Base-by-base conservation (phyloP, 2,113 vertebrate genomes). In the Planiliza haematocheilus region DNA sequence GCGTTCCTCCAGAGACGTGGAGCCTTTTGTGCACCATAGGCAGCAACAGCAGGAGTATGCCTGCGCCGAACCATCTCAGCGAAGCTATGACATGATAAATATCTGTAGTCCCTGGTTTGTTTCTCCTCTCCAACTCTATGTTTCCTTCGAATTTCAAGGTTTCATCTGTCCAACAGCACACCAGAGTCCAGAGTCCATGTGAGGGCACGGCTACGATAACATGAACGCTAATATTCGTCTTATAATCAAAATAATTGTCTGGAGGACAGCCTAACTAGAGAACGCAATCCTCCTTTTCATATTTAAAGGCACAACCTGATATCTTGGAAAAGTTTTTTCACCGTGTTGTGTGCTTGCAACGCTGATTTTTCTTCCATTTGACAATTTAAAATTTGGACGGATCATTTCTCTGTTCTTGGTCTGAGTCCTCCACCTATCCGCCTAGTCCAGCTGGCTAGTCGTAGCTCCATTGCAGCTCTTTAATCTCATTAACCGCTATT, bases 401-500 rank as follows among this genome's bases (percentile, higher is more conserved):
- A 76, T 68, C 52, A 7, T 64, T 49, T 58, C 75, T 62, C n/a
- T 72, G 65, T 17, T 64, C 42, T 60, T 37, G 7, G 38, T 41
- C 62, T 51, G 74, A 69, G 55, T 46, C 64, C 77, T 80, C 52
- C 56, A 56, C 80, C 74, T 45, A 71, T 61, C 74, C 37, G 45
- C 67, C 73, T 58, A 71, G 70, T 57, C 71, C 71, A 74, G 58
- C 76, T 70, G 70, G 74, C 72, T 64, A 37, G 75, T 81, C 57
- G 24, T 63, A 67, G 76, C 85, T 63, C 41, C 16, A 70, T 88
- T 56, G 4, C 74, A 53, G 57, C 50, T 70, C 75, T 84, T 80
- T 86, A 84, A 89, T 83, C 86, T 87, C 76, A 82, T 91, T 88
- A 88, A 85, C 74, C 37, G 64, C 79, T 86, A 89, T 88, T 85